phyloP scores from a whole-genome alignment of 2,888 invertebrate species.

The Caenorhabditis macrosperma region DNA sequence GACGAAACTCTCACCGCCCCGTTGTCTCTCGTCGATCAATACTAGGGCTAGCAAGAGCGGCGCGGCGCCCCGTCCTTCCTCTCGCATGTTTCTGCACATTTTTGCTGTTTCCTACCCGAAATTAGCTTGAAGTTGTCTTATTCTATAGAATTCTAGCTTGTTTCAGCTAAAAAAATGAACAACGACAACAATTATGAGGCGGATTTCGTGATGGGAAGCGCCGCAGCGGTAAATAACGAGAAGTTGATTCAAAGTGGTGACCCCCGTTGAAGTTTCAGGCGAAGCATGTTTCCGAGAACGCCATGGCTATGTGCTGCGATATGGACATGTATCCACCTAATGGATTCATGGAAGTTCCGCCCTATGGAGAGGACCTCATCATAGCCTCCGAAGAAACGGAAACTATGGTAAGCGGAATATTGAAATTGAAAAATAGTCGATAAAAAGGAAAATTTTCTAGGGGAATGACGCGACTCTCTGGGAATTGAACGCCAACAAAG shows the following conservation, averaged over 20 bases:
- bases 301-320: no score
- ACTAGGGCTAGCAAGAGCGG: background rate
- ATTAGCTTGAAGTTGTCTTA: background rate
- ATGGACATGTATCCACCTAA: no score
- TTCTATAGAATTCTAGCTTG: background rate
- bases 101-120: background rate
- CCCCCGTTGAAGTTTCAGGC: no score
- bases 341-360: no score
- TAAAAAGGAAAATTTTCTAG: background rate
- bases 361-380: no score
- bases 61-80: background rate
- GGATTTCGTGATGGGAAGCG: no score
- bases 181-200: background rate
- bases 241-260: background rate
- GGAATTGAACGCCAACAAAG: background rate
- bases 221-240: background rate
- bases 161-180: background rate
- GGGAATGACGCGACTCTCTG: background rate
- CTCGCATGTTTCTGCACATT: background rate
- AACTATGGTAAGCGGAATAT: no score
- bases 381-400: no score
- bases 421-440: background rate
- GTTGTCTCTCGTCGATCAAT: background rate
- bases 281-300: no score
- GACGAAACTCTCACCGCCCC: no score